Percentiles rank a stretch among this genome's conserved stretches.
These are phyloP conservation scores for Halocaridina rubra DNA, from an alignment of 2,888 invertebrate genomes.

Conservation along the genomic window DNA sequence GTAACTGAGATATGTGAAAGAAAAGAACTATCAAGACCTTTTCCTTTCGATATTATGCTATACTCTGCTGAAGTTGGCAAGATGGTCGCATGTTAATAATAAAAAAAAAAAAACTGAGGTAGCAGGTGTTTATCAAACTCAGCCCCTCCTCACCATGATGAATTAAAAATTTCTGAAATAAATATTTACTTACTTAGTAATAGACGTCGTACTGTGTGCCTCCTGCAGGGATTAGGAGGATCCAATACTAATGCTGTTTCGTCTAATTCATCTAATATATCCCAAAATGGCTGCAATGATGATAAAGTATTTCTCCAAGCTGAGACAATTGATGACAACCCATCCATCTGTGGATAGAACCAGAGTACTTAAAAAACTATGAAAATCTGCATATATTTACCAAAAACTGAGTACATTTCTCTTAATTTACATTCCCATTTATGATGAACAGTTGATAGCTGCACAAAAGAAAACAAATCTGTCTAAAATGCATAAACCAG, in stretches of 20 bases:
- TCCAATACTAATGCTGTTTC: constrained; percentile 26
- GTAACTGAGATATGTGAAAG: too few species aligned
- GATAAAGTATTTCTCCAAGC: constrained; percentile 14
- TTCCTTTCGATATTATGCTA: too few species aligned
- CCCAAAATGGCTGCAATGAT: constrained; percentile 33
- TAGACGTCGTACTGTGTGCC: constrained; percentile 23
- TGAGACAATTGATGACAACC: background rate
- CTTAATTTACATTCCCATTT: background rate
- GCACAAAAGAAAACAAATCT: background rate
- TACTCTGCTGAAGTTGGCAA: too few species aligned
- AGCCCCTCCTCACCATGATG: too few species aligned
- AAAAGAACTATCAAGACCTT: too few species aligned
- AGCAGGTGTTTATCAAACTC: too few species aligned
- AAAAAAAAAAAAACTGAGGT: too few species aligned
- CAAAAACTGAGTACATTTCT: background rate
- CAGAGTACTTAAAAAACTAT: background rate
- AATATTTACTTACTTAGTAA: constrained; percentile 20
- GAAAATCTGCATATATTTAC: background rate
- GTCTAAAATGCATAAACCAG: background rate
- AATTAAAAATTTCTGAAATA: background rate
- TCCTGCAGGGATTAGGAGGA: constrained; percentile 12
- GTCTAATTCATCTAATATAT: constrained; percentile 36
- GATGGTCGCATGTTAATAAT: too few species aligned
- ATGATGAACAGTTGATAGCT: background rate
- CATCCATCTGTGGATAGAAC: background rate